Percentiles rank a stretch among this genome's conserved stretches.
Conservation (phyloP, 2,113 vertebrate genomes). For the Pampusana beccarii region DNA sequence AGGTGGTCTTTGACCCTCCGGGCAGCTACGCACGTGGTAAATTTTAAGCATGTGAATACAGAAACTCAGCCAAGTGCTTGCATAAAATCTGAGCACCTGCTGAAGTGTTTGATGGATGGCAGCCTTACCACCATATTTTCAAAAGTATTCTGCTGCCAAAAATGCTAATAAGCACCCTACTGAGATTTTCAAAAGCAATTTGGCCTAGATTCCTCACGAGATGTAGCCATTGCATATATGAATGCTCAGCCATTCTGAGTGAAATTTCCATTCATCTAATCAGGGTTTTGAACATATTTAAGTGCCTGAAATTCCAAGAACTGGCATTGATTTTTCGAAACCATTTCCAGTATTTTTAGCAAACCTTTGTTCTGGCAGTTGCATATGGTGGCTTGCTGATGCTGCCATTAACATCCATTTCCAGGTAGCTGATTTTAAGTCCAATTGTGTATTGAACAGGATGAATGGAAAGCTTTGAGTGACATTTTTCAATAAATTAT, state of each 20-base stretch:
- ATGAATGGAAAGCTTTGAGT: not conserved
- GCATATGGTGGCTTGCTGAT: not conserved
- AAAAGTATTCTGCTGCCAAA: constrained; percentile 46
- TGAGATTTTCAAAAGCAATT: constrained; percentile 65
- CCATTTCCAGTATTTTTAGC: constrained; percentile 61
- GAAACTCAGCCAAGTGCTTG: constrained; percentile 46
- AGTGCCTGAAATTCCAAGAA: constrained; percentile 59
- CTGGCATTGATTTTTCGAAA: constrained; percentile 51
- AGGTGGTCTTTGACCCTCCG: constrained; percentile 46
- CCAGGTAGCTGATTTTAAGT: constrained; percentile 4
- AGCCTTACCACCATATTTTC: constrained; percentile 56
- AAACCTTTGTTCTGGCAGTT: constrained; percentile 39
- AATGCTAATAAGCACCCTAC: constrained; percentile 56
- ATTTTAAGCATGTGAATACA: constrained; percentile 23
- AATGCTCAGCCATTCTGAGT: constrained; percentile 44
- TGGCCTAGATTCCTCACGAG: constrained; percentile 43
- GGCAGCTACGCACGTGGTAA: constrained; percentile 20
- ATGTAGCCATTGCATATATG: constrained; percentile 41
- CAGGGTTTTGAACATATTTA: constrained; percentile 31
- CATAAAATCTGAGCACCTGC: constrained; percentile 60
- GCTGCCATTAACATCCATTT: not conserved
- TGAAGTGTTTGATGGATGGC: constrained; percentile 61
- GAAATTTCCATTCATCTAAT: constrained; percentile 62
- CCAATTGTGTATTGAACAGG: not conserved
- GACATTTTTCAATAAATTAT: not conserved